Evolutionary conservation across 1,140 invertebrate species (phyloP).

Genomic region (Drosophila mauritiana): DNA sequence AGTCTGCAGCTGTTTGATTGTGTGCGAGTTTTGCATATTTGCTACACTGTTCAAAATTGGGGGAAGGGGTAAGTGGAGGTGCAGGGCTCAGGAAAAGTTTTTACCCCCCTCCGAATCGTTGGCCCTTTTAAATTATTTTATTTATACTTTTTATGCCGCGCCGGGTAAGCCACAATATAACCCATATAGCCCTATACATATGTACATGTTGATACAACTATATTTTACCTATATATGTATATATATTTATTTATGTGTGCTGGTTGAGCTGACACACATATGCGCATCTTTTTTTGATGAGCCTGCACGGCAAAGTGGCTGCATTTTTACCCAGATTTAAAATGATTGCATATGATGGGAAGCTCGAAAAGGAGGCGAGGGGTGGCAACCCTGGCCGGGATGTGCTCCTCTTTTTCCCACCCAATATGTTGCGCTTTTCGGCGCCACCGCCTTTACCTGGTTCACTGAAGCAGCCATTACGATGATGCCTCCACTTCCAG

Average conservation of each 20-base stretch:
- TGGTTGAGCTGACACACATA: conserved; percentile 9
- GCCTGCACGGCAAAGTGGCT: conserved; percentile 55
- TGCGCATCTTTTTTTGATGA: conserved; percentile 64
- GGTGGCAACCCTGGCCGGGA: background rate
- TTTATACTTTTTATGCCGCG: conserved; percentile 35
- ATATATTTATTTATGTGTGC: conserved; percentile 16
- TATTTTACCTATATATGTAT: conserved; percentile 3
- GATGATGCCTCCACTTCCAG: background rate
- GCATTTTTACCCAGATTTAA: conserved; percentile 59
- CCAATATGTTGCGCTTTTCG: conserved; percentile 38
- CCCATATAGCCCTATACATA: conserved; percentile 26
- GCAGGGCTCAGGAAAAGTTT: background rate
- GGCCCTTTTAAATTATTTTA: conserved; percentile 47
- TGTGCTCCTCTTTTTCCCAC: conserved; percentile 11
- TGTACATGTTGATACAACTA: conserved; percentile 11
- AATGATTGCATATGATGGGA: conserved; percentile 55
- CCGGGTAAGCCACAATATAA: conserved; percentile 6
- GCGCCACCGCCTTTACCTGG: conserved; percentile 35
- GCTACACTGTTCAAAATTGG: conserved; percentile 12
- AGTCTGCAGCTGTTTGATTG: conserved; percentile 14
- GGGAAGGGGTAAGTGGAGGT: background rate
- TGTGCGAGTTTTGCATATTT: conserved; percentile 56
- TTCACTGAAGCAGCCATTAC: conserved; percentile 25
- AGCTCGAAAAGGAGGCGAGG: background rate
- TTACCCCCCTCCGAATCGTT: background rate